Percentiles rank a stretch among this genome's conserved stretches.
Evolutionary conservation across 2,113 vertebrate genomes (phyloP).

Genomic region (Misgurnus anguillicaudatus): DNA sequence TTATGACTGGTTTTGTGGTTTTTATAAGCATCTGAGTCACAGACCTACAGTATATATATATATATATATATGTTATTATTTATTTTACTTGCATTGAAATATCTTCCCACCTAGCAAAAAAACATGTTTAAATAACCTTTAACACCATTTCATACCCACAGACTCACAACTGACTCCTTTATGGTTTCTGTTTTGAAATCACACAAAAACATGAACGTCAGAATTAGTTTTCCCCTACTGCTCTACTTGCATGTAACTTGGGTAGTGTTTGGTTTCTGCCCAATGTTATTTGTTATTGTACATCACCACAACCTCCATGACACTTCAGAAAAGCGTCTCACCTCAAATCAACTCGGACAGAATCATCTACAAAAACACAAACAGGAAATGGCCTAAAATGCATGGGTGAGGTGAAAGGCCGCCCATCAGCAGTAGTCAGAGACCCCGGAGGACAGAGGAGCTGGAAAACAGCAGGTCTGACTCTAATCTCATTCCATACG

Average conservation of each 20-base stretch:
- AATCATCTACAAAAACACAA: conserved; percentile 7
- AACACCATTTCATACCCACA: too few species aligned
- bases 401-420: background rate
- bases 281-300: conserved; percentile 8
- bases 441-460: background rate
- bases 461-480: conserved; percentile 11
- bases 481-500: conserved; percentile 30
- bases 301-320: conserved; percentile 32
- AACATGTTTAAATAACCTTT: background rate
- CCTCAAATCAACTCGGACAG: background rate
- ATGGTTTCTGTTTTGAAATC: background rate
- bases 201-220: conserved; percentile 3
- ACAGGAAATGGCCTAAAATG: background rate
- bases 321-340: background rate
- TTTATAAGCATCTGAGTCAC: background rate
- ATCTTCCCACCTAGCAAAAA: background rate
- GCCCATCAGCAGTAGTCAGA: background rate
- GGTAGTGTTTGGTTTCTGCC: conserved; percentile 40
- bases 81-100: background rate
- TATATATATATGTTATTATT: too few species aligned
- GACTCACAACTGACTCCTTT: background rate
- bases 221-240: background rate
- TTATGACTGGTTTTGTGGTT: too few species aligned
- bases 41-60: too few species aligned
- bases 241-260: background rate